Evolutionary conservation across 2,113 vertebrate genomes (phyloP), one percentile per base, ranked within the genome.

Genomic region (Muntiacus reevesi): DNA sequence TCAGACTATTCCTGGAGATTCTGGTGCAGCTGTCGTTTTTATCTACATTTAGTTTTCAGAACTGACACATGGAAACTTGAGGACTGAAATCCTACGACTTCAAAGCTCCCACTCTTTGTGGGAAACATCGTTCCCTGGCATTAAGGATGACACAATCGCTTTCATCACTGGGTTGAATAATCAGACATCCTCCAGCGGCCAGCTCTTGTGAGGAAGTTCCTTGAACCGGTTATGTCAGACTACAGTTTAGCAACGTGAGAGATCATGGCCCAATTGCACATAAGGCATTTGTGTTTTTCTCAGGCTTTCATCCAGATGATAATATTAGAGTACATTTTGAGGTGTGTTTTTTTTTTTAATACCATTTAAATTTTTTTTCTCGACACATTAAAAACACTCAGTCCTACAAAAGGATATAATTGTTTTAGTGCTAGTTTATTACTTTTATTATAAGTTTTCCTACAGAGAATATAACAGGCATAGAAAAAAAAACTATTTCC

Each of bases 81-180:
- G 17, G 47, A 93, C 97, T 60, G 87, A 92, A 98, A 97, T 59
- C 96, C 19, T 33, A 6, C 96, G 30, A 83, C 91, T 97, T 98
- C 86, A 96, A 92, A 95, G 78, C 93, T 95, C 64, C 94, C 86
- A 95, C 74, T 96, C 96, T 89, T 91, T 96, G 97, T 91, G 88
- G 87, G 59, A 6, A 91, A 57, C 78, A n/a, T 91, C 55, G 55
- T 95, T 21, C 13, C 15, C 36, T 64, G 10, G 14, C 4, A 93
- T 93, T 64, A 95, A 28, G 81, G 59, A 82, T 59, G 57, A 91
- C 81, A 88, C 19, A 94, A 45, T 43, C 97, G 16, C 93, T 96
- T 89, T 96, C 94, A 97, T 91, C 62, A 64, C 7, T 25, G 2
- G 67, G 11, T n/a, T 59, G 43, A 97, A 85, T 92, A 95, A 93